Evolutionary conservation across 1,140 invertebrate species (phyloP).

Genomic region (Galleria mellonella): DNA sequence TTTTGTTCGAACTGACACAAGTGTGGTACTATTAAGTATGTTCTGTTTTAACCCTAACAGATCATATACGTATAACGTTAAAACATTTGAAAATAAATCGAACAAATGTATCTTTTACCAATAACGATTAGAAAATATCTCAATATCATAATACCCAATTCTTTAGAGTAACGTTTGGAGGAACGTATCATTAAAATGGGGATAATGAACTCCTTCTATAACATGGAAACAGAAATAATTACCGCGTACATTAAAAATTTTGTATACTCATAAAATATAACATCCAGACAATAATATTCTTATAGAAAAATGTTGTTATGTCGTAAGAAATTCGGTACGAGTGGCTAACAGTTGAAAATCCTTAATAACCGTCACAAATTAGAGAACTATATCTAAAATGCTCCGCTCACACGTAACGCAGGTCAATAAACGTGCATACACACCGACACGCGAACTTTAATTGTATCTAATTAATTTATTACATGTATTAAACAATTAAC

Average conservation of each 20-base stretch:
- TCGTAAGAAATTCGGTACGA: too few relatives aligned
- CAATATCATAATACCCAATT: too few relatives aligned
- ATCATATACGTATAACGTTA: too few relatives aligned
- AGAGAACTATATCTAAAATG: slow-evolving; percentile 27
- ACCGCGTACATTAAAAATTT: neutral
- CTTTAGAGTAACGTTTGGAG: too few relatives aligned
- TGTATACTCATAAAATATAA: too few relatives aligned
- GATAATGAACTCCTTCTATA: neutral
- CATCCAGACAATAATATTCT: slow-evolving; percentile 10
- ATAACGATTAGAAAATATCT: too few relatives aligned
- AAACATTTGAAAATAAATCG: too few relatives aligned
- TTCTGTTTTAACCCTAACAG: too few relatives aligned
- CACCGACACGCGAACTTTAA: slow-evolving; percentile 57
- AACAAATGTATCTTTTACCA: too few relatives aligned
- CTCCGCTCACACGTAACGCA: slow-evolving; percentile 41
- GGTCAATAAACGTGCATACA: slow-evolving; percentile 43
- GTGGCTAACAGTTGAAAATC: slow-evolving; percentile 20
- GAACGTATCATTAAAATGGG: neutral
- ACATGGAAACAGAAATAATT: neutral
- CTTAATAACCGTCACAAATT: slow-evolving; percentile 47
- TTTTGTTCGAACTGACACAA: too few relatives aligned
- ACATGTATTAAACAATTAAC: slow-evolving; percentile 73
- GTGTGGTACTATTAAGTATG: too few relatives aligned
- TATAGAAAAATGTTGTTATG: too few relatives aligned
- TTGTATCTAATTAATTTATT: slow-evolving; percentile 72